Base-by-base conservation (phyloP, 2,113 vertebrate genomes). In the Grantiella picta region DNA sequence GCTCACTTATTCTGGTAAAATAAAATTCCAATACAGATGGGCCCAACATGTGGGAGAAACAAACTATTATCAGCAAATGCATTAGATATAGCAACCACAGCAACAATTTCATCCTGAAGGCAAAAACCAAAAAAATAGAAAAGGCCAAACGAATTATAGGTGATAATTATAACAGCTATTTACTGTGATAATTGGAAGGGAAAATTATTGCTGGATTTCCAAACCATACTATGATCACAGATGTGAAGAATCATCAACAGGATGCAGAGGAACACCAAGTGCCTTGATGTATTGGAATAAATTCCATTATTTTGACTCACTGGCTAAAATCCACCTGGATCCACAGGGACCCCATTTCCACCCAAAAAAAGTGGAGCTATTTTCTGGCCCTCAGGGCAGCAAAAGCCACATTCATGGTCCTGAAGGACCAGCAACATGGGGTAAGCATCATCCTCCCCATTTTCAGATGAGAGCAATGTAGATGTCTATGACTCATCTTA, bases 21-120 rank as follows among this genome's bases (percentile, higher is more conserved):
- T 81, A 91, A 95, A 95, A 96, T 76, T 96, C 73, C 0, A 2
- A 79, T 89, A 91, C 81, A 97, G 94, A 96, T 95, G 89, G 91
- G 57, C 61, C 56, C 89, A 92, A 97, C 73, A 87, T 79, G 83
- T 82, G 86, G 83, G 73, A 96, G 80, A 92, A 91, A 92, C 25
- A 95, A 84, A 78, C 77, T 45, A 49, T 89, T 89, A 91, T 65
- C 77, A 95, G 94, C 71, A 95, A 90, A 94, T 36, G 33, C 27
- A 44, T 82, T 88, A 88, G 92, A 90, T 65, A 83, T 8, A 93
- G 90, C 88, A 92, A 88, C 82, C 92, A 86, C 69, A 91, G 86
- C 77, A 91, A 91, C 83, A 69, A 92, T 96, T 92, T 82, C 36
- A 40, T 84, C 89, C 73, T 63, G 42, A 79, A 95, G 82, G 64